A percentile compares a stretch with the other conserved stretches of the same genome.
Conservation (phyloP, 2,888 invertebrate species). For the Cryptus armator region DNA sequence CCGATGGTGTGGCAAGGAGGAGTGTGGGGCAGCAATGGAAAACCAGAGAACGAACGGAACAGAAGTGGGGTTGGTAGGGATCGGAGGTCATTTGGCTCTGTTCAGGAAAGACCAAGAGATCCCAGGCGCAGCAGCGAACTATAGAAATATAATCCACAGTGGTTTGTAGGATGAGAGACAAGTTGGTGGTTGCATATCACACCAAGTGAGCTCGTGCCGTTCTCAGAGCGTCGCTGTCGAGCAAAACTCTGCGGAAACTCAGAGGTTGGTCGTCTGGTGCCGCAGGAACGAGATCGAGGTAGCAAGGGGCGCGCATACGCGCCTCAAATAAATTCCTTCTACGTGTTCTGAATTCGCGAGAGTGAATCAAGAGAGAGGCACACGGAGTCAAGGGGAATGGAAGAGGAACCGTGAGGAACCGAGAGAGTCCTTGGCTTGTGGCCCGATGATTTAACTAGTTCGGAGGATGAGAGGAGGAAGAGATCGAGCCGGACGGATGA, state of each 20-base stretch:
- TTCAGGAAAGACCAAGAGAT: slow-evolving; percentile 24
- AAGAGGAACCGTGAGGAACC: slow-evolving; percentile 9
- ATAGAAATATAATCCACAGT: slow-evolving; percentile 29
- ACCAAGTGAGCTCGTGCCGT: slow-evolving; percentile 42
- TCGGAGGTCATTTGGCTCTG: slow-evolving; percentile 38
- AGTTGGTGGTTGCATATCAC: slow-evolving; percentile 73
- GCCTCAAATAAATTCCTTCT: slow-evolving; percentile 82
- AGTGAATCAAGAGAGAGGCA: slow-evolving; percentile 19
- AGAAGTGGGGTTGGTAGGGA: slow-evolving; percentile 16
- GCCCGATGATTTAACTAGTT: slow-evolving; percentile 79
- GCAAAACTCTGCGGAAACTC: slow-evolving; percentile 77
- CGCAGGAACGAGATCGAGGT: slow-evolving; percentile 54
- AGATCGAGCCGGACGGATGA: slow-evolving; percentile 51
- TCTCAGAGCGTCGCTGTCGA: slow-evolving; percentile 35
- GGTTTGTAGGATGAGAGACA: slow-evolving; percentile 56
- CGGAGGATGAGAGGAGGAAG: slow-evolving; percentile 62
- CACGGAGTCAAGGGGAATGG: background rate
- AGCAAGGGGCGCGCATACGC: slow-evolving; percentile 78
- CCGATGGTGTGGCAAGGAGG: background rate
- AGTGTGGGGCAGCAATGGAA: background rate
- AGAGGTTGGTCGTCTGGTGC: slow-evolving; percentile 14
- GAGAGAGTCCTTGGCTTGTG: slow-evolving; percentile 68
- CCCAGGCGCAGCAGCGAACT: background rate
- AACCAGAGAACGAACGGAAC: slow-evolving; percentile 20
- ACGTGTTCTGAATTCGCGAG: slow-evolving; percentile 81